Evolutionary conservation across 2,113 vertebrate species (phyloP).

Genomic region (Eleginops maclovinus): DNA sequence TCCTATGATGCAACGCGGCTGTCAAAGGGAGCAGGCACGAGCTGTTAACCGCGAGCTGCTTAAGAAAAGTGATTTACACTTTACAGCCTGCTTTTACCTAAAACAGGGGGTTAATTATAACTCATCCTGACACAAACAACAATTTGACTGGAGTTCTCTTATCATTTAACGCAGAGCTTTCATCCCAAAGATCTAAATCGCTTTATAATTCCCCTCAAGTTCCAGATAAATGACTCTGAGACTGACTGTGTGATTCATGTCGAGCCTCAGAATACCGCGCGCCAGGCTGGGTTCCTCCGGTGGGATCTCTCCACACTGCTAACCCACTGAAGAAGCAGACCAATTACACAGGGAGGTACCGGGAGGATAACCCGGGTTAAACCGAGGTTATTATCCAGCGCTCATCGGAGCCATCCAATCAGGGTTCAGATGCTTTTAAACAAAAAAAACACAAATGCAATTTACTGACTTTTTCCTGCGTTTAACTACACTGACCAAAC

Average conservation of each 20-base stretch:
- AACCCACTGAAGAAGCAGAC: not conserved
- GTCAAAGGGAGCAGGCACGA: conserved; percentile 17
- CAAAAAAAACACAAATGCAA: not conserved
- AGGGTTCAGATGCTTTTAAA: not conserved
- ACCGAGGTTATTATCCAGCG: not conserved
- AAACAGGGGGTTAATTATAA: conserved; percentile 57
- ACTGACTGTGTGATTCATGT: conserved; percentile 12
- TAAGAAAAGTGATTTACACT: conserved; percentile 42
- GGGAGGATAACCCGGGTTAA: conserved; percentile 30
- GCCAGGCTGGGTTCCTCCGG: not conserved
- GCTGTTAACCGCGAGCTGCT: conserved; percentile 31
- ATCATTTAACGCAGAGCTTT: conserved; percentile 24
- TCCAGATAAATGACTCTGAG: conserved; percentile 32
- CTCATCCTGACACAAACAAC: conserved; percentile 28
- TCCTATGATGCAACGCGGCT: conserved; percentile 54
- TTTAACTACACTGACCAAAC: too few relatives aligned
- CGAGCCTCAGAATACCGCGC: conserved; percentile 8
- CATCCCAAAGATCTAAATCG: conserved; percentile 29
- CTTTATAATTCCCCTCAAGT: not conserved
- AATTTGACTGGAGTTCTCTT: conserved; percentile 39
- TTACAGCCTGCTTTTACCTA: conserved; percentile 43
- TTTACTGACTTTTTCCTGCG: not conserved
- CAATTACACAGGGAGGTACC: conserved; percentile 1
- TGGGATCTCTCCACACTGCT: not conserved
- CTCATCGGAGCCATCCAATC: not conserved